Evolutionary conservation across 2,797 vertebrate species (phyloP).

Genomic region (Picus viridis): DNA sequence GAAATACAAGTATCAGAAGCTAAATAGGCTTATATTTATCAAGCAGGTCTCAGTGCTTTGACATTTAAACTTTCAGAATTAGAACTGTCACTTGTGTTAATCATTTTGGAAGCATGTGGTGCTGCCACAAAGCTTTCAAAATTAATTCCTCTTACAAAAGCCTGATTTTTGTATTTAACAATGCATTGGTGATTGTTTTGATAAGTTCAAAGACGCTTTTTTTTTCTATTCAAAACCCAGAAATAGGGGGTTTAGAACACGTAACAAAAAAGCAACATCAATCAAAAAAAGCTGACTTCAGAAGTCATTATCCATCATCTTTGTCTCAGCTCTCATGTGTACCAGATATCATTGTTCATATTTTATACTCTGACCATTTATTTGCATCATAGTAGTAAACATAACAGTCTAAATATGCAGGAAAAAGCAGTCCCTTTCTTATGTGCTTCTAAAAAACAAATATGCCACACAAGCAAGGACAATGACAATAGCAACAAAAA

Average conservation of each 20-base stretch:
- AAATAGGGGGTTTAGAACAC: not conserved
- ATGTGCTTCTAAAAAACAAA: not conserved
- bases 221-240: not conserved
- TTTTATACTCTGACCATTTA: not conserved
- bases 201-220: not conserved
- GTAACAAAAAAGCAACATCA: not conserved
- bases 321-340: not conserved
- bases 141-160: not conserved
- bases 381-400: not conserved
- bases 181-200: not conserved
- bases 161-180: not conserved
- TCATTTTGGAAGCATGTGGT: not conserved
- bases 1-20: not conserved
- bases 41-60: not conserved
- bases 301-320: not conserved
- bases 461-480: not conserved
- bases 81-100: not conserved
- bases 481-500: not conserved
- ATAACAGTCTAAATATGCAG: not conserved
- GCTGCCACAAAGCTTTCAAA: not conserved
- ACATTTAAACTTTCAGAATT: not conserved
- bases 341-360: not conserved
- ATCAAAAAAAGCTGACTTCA: not conserved
- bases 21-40: not conserved
- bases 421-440: not conserved